Percentiles rank a stretch among this genome's conserved stretches.
These are phyloP conservation scores for Polyodon spathula DNA, from an alignment of 2,113 vertebrate species.

Conservation along the genomic window DNA sequence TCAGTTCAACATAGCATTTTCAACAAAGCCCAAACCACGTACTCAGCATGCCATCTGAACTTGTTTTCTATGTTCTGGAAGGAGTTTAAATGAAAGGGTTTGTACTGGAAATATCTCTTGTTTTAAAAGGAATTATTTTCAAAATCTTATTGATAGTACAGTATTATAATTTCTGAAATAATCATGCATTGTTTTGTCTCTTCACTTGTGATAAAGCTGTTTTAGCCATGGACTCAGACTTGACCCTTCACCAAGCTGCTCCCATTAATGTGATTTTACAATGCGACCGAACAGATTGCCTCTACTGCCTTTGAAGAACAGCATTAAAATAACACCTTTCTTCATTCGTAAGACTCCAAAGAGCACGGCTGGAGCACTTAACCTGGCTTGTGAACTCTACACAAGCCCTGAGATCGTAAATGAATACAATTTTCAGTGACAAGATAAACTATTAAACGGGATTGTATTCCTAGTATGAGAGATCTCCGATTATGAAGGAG, in stretches of 20 bases:
- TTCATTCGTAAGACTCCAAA: background rate
- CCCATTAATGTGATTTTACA: conserved; percentile 3
- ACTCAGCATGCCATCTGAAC: no score
- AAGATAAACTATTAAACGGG: background rate
- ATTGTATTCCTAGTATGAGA: background rate
- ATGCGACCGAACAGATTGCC: background rate
- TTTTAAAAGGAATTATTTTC: no score
- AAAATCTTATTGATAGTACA: no score
- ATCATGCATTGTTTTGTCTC: background rate
- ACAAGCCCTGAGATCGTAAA: background rate
- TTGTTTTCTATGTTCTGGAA: no score
- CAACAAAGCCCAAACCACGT: no score
- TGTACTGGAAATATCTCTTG: no score
- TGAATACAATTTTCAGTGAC: conserved; percentile 1
- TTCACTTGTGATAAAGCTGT: background rate
- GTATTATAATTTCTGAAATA: no score
- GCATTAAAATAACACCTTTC: background rate
- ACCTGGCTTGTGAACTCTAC: background rate
- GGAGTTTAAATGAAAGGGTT: no score
- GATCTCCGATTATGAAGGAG: background rate
- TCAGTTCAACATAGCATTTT: no score
- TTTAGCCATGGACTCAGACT: background rate
- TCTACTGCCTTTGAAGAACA: background rate
- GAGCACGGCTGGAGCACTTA: background rate
- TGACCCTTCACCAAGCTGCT: background rate